Conservation (phyloP, 2,797 vertebrate genomes). For the Sylvia borin region DNA sequence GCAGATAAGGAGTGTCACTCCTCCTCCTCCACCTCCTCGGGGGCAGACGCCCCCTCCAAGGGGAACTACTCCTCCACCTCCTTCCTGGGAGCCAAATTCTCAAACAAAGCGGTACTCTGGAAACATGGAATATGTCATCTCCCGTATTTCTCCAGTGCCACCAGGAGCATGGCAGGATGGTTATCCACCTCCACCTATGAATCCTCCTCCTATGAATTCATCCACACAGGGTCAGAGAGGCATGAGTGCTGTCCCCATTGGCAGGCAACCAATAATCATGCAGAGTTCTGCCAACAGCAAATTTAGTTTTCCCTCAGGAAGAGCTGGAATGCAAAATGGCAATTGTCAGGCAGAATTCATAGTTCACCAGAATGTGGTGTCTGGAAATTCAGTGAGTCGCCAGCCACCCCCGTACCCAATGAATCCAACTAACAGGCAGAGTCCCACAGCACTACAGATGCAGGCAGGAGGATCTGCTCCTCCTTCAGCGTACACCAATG, state of each 20-base stretch:
- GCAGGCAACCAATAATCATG: slow-evolving; percentile 96
- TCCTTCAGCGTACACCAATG: slow-evolving; percentile 86
- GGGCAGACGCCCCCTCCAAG: slow-evolving; percentile 85
- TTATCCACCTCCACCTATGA: slow-evolving; percentile 83
- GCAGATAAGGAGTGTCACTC: slow-evolving; percentile 93
- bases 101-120: slow-evolving; percentile 93
- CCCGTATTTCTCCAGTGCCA: slow-evolving; percentile 92
- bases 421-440: slow-evolving; percentile 85
- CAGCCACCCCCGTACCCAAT: slow-evolving; percentile 93
- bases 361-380: slow-evolving; percentile 79
- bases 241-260: slow-evolving; percentile 87
- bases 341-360: slow-evolving; percentile 88
- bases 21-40: slow-evolving; percentile 83
- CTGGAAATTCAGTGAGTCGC: slow-evolving; percentile 76
- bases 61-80: slow-evolving; percentile 82
- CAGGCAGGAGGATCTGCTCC: slow-evolving; percentile 84
- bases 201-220: slow-evolving; percentile 73
- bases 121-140: slow-evolving; percentile 91
- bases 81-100: slow-evolving; percentile 89
- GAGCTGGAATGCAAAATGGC: slow-evolving; percentile 87
- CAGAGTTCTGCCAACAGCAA: slow-evolving; percentile 88
- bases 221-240: slow-evolving; percentile 85
- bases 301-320: slow-evolving; percentile 86
- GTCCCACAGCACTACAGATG: slow-evolving; percentile 88
- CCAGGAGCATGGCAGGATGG: slow-evolving; percentile 88